These are phyloP conservation scores for Ariolimax columbianus DNA, from an alignment of 2,888 invertebrate species.

Conservation along the genomic window DNA sequence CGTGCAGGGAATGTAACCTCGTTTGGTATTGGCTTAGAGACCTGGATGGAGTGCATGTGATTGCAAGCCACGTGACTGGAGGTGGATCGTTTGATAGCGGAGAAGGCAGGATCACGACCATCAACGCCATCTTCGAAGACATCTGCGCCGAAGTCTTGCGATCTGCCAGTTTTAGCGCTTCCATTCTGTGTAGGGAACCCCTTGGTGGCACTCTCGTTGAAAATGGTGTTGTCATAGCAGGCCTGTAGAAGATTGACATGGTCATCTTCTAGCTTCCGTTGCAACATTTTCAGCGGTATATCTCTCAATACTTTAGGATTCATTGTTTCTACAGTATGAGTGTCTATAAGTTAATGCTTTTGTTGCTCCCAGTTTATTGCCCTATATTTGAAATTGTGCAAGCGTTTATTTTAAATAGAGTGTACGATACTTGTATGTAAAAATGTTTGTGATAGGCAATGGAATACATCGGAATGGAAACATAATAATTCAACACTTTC, in stretches of 20 bases:
- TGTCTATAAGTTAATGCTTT: neutral
- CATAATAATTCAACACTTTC: too few relatives aligned
- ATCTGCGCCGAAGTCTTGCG: slow-evolving; percentile 53
- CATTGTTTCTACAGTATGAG: neutral
- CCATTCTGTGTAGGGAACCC: slow-evolving; percentile 40
- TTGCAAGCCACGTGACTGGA: slow-evolving; percentile 54
- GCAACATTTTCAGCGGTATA: slow-evolving; percentile 59
- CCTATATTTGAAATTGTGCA: too few relatives aligned
- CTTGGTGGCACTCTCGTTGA: slow-evolving; percentile 61
- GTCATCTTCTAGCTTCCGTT: slow-evolving; percentile 62
- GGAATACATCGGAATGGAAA: too few relatives aligned
- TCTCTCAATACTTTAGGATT: slow-evolving; percentile 51
- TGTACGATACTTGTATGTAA: too few relatives aligned
- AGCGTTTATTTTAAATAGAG: too few relatives aligned
- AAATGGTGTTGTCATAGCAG: slow-evolving; percentile 73
- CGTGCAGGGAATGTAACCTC: slow-evolving; percentile 55
- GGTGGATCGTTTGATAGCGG: slow-evolving; percentile 37
- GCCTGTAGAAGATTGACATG: slow-evolving; percentile 72
- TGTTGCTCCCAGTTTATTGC: neutral
- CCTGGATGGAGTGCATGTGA: slow-evolving; percentile 57
- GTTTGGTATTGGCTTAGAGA: slow-evolving; percentile 24
- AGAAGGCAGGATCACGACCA: slow-evolving; percentile 48
- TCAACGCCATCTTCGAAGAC: slow-evolving; percentile 55
- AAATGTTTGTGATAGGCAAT: too few relatives aligned
- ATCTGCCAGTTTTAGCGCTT: slow-evolving; percentile 52